These are phyloP conservation scores for Sthenelais limicola DNA, from an alignment of 2,888 invertebrate genomes.

Conservation along the genomic window DNA sequence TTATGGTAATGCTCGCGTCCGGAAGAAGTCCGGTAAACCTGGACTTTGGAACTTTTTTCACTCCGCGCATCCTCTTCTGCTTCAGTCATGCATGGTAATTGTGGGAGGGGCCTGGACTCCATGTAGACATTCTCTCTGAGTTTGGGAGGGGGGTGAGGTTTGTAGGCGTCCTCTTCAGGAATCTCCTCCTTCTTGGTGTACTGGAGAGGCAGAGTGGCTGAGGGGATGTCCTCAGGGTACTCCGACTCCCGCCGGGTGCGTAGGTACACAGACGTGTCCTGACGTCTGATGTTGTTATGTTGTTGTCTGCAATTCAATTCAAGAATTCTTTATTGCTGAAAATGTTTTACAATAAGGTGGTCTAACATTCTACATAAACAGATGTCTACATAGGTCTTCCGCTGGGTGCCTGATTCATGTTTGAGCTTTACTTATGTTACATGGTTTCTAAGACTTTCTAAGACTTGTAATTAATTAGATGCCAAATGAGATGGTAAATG, in stretches of 20 bases:
- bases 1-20: constrained; percentile 43
- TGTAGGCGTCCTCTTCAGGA: constrained; percentile 31
- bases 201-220: constrained; percentile 29
- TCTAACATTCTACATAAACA: too few relatives aligned
- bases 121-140: constrained; percentile 45
- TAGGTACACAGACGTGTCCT: constrained; percentile 39
- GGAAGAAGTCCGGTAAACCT: constrained; percentile 45
- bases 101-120: constrained; percentile 51
- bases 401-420: too few relatives aligned
- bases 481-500: too few relatives aligned
- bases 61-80: constrained; percentile 35
- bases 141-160: constrained; percentile 5
- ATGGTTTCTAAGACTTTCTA: too few relatives aligned
- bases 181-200: constrained; percentile 30
- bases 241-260: constrained; percentile 41
- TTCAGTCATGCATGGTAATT: constrained; percentile 42
- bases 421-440: too few relatives aligned
- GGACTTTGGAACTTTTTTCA: constrained; percentile 37
- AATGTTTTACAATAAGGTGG: too few relatives aligned
- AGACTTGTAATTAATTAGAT: too few relatives aligned
- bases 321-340: too few relatives aligned
- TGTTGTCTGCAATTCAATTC: constrained; percentile 43
- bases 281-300: constrained; percentile 35
- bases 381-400: too few relatives aligned
- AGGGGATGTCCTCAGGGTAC: constrained; percentile 43